Conservation (phyloP, 2,797 vertebrate genomes). For the Urosaurus nigricauda region DNA sequence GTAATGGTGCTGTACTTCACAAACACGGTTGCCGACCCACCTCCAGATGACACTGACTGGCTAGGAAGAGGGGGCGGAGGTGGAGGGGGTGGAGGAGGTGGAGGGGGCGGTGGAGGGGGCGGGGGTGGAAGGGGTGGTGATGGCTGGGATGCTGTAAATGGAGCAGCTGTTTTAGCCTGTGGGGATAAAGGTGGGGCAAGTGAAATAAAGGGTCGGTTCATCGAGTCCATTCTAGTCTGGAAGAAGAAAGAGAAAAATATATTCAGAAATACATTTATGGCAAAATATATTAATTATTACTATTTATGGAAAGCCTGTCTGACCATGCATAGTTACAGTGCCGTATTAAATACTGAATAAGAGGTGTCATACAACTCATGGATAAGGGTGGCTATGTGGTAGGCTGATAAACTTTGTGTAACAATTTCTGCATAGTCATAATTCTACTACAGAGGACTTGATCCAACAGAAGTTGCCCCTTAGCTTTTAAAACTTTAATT, state of each 20-base stretch:
- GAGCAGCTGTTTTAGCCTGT: slow-evolving; percentile 81
- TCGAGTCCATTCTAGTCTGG: slow-evolving; percentile 79
- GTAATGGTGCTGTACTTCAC: slow-evolving; percentile 94
- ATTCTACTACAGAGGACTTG: background rate
- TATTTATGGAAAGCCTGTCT: background rate
- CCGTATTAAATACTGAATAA: background rate
- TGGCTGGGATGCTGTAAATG: slow-evolving; percentile 79
- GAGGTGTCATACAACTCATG: background rate
- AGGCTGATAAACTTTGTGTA: background rate
- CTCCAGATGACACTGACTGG: slow-evolving; percentile 80
- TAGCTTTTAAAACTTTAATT: background rate
- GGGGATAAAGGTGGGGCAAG: slow-evolving; percentile 84
- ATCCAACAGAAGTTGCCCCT: background rate
- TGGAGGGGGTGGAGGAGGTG: slow-evolving; percentile 78
- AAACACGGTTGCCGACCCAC: slow-evolving; percentile 80
- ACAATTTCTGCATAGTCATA: background rate
- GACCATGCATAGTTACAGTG: background rate
- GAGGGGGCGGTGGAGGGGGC: slow-evolving; percentile 77
- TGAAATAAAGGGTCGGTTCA: slow-evolving; percentile 85
- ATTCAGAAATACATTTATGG: background rate
- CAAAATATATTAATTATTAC: background rate
- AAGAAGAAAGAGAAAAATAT: slow-evolving; percentile 15
- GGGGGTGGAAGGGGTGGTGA: slow-evolving; percentile 72
- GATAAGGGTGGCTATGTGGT: background rate
- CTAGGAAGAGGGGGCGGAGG: slow-evolving; percentile 79